Percentiles rank a stretch among this genome's conserved stretches.
Evolutionary conservation across 2,888 invertebrate species (phyloP).

Genomic region (Tenthredo livida): DNA sequence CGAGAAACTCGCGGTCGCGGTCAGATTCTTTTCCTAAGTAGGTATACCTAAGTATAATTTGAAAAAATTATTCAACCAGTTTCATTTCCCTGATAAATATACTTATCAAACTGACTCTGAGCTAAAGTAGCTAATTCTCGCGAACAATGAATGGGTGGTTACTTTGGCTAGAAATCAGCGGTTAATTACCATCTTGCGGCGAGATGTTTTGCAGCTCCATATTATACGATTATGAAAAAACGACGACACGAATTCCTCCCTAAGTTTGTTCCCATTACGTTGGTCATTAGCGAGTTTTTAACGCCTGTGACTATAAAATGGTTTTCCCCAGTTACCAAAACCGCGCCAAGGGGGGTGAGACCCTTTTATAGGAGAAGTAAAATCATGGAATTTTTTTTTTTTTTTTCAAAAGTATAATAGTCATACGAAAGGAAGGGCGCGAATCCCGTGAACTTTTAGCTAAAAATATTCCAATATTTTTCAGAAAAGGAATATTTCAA

Average conservation of each 20-base stretch:
- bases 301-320: conserved; percentile 29
- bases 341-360: not conserved
- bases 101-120: not conserved
- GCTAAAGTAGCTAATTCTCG: not conserved
- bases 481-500: not conserved
- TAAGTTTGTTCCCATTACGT: conserved; percentile 32
- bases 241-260: conserved; percentile 6
- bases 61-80: not conserved
- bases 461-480: not conserved
- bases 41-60: not conserved
- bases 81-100: conserved; percentile 28
- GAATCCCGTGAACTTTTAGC: not conserved
- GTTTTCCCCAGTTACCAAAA: not conserved
- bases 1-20: not conserved
- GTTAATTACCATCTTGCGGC: conserved; percentile 22
- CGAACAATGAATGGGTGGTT: not conserved
- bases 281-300: conserved; percentile 48
- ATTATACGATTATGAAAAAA: conserved; percentile 31
- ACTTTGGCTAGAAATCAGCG: conserved; percentile 26
- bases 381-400: not conserved
- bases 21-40: not conserved
- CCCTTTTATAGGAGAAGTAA: conserved; percentile 25
- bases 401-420: conserved; percentile 12
- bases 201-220: conserved; percentile 24
- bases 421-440: not conserved